Evolutionary conservation across 1,140 invertebrate species (phyloP).

Genomic region (Rhagoletis pomonella): DNA sequence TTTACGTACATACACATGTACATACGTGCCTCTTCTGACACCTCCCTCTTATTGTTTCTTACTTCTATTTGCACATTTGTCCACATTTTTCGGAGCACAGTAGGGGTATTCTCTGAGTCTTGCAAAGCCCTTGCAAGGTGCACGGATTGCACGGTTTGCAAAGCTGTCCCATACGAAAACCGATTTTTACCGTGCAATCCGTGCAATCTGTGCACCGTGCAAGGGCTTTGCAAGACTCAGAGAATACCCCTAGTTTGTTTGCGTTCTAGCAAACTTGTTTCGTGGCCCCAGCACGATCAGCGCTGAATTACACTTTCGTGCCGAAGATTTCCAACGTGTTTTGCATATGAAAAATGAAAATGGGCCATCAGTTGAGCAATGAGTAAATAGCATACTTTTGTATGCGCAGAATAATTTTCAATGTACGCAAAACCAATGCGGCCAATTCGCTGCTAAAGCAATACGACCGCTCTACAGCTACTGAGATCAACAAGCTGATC

Average conservation of each 20-base stretch:
- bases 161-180: too few relatives aligned
- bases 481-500: not conserved
- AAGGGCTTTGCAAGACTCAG: too few relatives aligned
- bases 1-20: not conserved
- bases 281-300: not conserved
- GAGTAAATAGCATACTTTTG: not conserved
- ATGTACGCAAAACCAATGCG: conserved; percentile 30
- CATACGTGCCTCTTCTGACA: not conserved
- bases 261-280: conserved; percentile 11
- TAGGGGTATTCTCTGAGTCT: too few relatives aligned
- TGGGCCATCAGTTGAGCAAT: conserved; percentile 19
- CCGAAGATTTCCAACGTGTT: conserved; percentile 52
- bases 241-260: too few relatives aligned
- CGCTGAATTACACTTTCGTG: conserved; percentile 55
- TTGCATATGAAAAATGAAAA: conserved; percentile 54
- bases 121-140: too few relatives aligned
- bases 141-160: too few relatives aligned
- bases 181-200: too few relatives aligned
- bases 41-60: not conserved
- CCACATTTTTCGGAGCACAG: not conserved
- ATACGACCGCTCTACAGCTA: not conserved
- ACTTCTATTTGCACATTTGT: not conserved
- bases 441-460: not conserved
- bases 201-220: too few relatives aligned
- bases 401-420: conserved; percentile 20